Evolutionary conservation across 2,888 invertebrate species (phyloP), one percentile per base, ranked within the genome.

Genomic region (Ochropacha duplaris): DNA sequence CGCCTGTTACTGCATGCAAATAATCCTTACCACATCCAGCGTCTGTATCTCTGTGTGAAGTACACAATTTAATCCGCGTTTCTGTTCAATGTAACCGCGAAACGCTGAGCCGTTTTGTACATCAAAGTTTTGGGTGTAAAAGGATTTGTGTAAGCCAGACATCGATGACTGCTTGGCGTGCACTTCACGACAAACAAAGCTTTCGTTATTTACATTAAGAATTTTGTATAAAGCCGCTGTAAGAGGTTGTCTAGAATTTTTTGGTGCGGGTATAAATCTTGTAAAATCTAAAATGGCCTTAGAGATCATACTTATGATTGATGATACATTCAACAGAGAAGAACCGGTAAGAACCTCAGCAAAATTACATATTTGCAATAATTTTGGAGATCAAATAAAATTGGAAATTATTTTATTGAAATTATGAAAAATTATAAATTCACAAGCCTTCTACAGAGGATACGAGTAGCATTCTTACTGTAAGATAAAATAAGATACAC

Each of bases 71-170:
- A 65, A 65, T 66, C 66, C 63, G 16, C 9, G 44, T 9, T 39
- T 44, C 44, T 5, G 19, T 44, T 44, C 44, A 19, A 2, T 44
- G 44, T 44, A 44, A 44, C 44, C 44, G 19, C 44, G 44, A 63
- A 66, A 57, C 58, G 39, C 58, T 57, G 24, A 62, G 61, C 66
- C 58, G 62, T 65, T 63, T 57, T 62, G 67, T 64, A 69, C 70
- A 71, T 76, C 67, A 76, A 79, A 80, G 74, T 74, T 76, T 72
- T 62, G 67, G 62, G 64, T 68, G 57, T 81, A 77, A 81, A 81
- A 66, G 44, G 44, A 44, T 44, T 44, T 44, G 14, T n/a, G 19
- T 44, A 9, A 16, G 16, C 19, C 44, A 16, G 16, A 71, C 73
- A 76, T 78, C 69, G 64, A 54, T 58, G 54, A 56, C 9, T 44